These are phyloP conservation scores for Pseudochirops corinnae DNA, from an alignment of 2,797 vertebrate genomes.

Conservation along the genomic window DNA sequence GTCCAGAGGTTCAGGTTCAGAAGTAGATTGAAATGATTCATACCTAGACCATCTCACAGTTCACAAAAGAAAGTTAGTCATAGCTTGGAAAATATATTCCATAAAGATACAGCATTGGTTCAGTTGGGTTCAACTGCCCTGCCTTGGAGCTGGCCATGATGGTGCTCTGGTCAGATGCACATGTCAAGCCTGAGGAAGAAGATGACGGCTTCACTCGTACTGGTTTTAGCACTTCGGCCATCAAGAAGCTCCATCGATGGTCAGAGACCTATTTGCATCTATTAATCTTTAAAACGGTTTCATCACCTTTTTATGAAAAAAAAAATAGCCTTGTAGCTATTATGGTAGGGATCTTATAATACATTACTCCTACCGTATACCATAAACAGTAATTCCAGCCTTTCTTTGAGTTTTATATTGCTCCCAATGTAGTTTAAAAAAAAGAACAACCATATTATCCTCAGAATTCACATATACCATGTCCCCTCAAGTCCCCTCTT, in stretches of 20 bases:
- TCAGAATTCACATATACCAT: not conserved
- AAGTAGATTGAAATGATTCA: not conserved
- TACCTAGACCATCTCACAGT: not conserved
- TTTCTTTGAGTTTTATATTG: not conserved
- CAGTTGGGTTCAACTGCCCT: fast-evolving
- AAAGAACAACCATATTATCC: not conserved
- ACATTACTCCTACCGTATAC: not conserved
- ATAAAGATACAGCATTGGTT: not conserved
- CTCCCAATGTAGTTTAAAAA: not conserved
- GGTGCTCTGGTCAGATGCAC: not conserved
- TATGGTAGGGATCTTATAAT: not conserved
- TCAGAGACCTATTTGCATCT: not conserved
- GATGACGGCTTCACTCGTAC: not conserved
- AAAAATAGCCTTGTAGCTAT: not conserved
- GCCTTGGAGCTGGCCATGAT: no score
- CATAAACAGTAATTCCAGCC: not conserved
- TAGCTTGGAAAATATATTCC: not conserved
- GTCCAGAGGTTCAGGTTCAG: not conserved
- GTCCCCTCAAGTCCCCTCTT: not conserved
- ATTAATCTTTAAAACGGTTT: not conserved
- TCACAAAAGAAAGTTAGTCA: not conserved
- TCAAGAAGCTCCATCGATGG: not conserved
- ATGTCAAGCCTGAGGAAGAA: not conserved
- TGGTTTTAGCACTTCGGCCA: not conserved
- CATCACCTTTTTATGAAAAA: not conserved